Percentiles rank a stretch among this genome's conserved stretches.
phyloP scores from a whole-genome alignment of 2,888 invertebrate genomes.

The Serripes groenlandicus region DNA sequence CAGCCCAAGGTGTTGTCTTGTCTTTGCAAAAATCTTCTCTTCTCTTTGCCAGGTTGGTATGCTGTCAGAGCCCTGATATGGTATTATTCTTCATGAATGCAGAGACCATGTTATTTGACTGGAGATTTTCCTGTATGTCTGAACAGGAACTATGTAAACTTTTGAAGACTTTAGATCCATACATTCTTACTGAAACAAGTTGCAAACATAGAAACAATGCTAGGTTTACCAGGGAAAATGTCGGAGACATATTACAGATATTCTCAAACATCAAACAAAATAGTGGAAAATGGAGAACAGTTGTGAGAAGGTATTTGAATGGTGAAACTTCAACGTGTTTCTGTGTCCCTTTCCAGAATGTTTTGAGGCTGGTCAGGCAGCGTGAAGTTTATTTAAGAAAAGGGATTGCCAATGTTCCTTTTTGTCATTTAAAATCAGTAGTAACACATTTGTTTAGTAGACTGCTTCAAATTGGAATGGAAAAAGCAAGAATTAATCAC shows the following conservation, averaged over 20 bases:
- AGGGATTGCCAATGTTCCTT: slow-evolving; percentile 88
- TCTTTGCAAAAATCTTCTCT: too few relatives aligned
- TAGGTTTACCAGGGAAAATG: background rate
- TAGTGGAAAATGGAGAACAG: slow-evolving; percentile 62
- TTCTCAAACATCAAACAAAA: slow-evolving; percentile 43
- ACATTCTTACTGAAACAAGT: background rate
- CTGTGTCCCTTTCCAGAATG: slow-evolving; percentile 88
- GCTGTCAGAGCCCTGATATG: slow-evolving; percentile 69
- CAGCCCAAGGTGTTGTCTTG: too few relatives aligned
- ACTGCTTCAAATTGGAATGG: slow-evolving; percentile 62
- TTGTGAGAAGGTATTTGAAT: slow-evolving; percentile 68
- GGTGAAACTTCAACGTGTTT: slow-evolving; percentile 78
- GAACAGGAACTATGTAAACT: slow-evolving; percentile 72
- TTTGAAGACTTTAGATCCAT: slow-evolving; percentile 58
- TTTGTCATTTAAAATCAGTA: slow-evolving; percentile 81
- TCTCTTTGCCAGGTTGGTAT: slow-evolving; percentile 77
- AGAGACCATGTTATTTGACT: slow-evolving; percentile 77
- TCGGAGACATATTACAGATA: slow-evolving; percentile 28
- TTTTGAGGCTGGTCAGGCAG: slow-evolving; percentile 88
- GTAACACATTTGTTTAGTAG: slow-evolving; percentile 68
- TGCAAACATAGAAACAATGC: background rate
- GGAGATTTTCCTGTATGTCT: slow-evolving; percentile 77
- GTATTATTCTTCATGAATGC: slow-evolving; percentile 73
- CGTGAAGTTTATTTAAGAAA: slow-evolving; percentile 88
- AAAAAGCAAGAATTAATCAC: slow-evolving; percentile 36